Base-by-base conservation (phyloP, 2,797 vertebrate genomes). In the Myripristis jacobus region DNA sequence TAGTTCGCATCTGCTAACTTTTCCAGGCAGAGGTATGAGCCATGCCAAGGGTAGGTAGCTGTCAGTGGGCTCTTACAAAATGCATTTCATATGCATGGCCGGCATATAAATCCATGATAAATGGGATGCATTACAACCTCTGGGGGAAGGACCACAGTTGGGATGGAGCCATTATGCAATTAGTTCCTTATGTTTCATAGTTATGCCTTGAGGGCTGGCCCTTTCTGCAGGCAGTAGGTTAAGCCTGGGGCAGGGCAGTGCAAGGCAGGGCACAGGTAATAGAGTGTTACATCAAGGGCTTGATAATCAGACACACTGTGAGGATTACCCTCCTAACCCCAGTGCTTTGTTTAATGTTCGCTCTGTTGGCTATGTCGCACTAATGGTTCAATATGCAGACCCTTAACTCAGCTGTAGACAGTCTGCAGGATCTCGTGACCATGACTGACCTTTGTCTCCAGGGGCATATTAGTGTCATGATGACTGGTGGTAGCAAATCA, bases 71-170 rank as follows among this genome's bases (percentile, higher is more conserved):
- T 27, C 12, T 88, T 85, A 82, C 87, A 86, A 91, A 92, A 80
- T 92, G 88, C 90, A 90, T 93, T 93, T 91, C 81, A 87, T 90
- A 85, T 77, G 71, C 67, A 80, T 74, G 88, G 88, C 82, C 84
- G 91, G 80, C 87, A 88, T 81, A 87, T 92, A 91, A 93, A 94
- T 93, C 91, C 73, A 72, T 70, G 87, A 92, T 94, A 90, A 93
- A 88, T 92, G 89, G 90, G 84, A 84, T 81, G 80, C 46, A 83
- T 83, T 87, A 60, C 88, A 84, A 59, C 82, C 19, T 80, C 83
- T 47, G n/a, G 88, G 85, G 86, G 83, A 77, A 79, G 38, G 16
- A 82, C 81, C 74, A 47, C 57, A 56, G 55, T 52, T 21, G 21
- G 64, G 50, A 65, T 59, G 34, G 53, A 75, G 77, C 51, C 67